phyloP scores from a whole-genome alignment of 1,140 invertebrate species.

The Drosophila saltans region DNA sequence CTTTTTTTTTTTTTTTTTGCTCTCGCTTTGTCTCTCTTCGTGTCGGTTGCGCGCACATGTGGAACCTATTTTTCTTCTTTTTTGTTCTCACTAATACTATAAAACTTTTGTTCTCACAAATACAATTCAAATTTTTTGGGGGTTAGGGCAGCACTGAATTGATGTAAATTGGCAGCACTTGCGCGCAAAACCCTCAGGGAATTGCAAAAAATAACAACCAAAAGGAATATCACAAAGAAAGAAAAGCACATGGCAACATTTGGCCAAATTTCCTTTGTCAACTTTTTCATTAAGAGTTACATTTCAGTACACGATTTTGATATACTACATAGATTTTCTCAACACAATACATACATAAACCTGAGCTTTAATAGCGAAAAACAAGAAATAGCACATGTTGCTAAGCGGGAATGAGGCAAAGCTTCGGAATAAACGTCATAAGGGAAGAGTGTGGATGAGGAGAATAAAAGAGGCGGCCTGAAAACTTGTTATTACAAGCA shows the following conservation, averaged over 20 bases:
- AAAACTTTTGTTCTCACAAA: slow-evolving; percentile 6
- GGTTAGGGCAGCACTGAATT: slow-evolving; percentile 7
- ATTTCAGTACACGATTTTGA: too few species aligned
- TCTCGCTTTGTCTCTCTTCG: slow-evolving; percentile 38
- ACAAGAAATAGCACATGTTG: slow-evolving; percentile 60
- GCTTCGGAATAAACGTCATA: background rate
- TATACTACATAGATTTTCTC: too few species aligned
- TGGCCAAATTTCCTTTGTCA: background rate
- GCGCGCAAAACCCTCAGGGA: background rate
- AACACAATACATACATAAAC: slow-evolving; percentile 15
- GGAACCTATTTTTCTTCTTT: slow-evolving; percentile 44
- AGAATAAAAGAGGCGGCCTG: background rate
- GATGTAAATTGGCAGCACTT: background rate
- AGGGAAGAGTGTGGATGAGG: slow-evolving; percentile 20
- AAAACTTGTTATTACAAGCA: slow-evolving; percentile 49
- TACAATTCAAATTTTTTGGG: slow-evolving; percentile 3
- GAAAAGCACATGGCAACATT: slow-evolving; percentile 16
- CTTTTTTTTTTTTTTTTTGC: background rate
- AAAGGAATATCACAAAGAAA: background rate
- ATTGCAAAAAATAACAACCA: background rate
- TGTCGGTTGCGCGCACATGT: slow-evolving; percentile 65
- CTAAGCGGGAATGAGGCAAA: slow-evolving; percentile 49
- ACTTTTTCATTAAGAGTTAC: too few species aligned
- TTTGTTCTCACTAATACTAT: slow-evolving; percentile 16
- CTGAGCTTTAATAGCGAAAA: slow-evolving; percentile 40